A percentile compares a stretch with the other conserved stretches of the same genome.
phyloP scores from a whole-genome alignment of 2,797 vertebrate genomes.

The Etheostoma perlongum region DNA sequence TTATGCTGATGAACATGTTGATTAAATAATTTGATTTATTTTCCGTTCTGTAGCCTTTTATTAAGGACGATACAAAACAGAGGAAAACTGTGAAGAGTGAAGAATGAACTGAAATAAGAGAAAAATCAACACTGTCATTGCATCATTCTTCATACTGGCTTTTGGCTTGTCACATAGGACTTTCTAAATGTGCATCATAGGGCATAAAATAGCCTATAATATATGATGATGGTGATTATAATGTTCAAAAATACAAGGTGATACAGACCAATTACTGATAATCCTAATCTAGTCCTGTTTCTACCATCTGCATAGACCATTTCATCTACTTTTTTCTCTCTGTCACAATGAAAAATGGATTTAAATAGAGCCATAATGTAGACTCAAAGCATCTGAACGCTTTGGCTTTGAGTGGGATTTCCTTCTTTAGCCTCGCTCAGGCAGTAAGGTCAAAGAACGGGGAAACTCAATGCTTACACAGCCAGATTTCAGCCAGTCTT shows the following conservation, averaged over 20 bases:
- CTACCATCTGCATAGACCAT: not conserved
- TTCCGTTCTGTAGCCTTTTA: constrained; percentile 1
- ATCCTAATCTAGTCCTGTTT: not conserved
- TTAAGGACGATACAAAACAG: not conserved
- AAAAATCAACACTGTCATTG: not conserved
- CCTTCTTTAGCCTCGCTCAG: constrained; percentile 1
- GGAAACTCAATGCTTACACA: not conserved
- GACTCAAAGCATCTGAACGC: not conserved
- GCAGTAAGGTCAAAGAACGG: constrained; percentile 3
- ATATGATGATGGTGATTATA: too few relatives aligned
- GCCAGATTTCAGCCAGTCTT: constrained; percentile 30
- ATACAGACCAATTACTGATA: not conserved
- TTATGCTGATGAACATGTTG: constrained; percentile 4
- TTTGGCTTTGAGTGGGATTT: constrained; percentile 19
- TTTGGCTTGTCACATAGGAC: not conserved
- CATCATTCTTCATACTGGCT: not conserved
- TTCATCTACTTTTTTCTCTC: not conserved
- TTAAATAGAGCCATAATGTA: not conserved
- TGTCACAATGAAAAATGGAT: not conserved
- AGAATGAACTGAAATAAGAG: not conserved
- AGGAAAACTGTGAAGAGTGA: not conserved
- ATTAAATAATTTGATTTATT: constrained; percentile 19
- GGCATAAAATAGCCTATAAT: not conserved
- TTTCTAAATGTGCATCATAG: not conserved
- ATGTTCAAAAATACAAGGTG: not conserved